phyloP scores from a whole-genome alignment of 1,140 invertebrate species.

The Hetaerina americana region DNA sequence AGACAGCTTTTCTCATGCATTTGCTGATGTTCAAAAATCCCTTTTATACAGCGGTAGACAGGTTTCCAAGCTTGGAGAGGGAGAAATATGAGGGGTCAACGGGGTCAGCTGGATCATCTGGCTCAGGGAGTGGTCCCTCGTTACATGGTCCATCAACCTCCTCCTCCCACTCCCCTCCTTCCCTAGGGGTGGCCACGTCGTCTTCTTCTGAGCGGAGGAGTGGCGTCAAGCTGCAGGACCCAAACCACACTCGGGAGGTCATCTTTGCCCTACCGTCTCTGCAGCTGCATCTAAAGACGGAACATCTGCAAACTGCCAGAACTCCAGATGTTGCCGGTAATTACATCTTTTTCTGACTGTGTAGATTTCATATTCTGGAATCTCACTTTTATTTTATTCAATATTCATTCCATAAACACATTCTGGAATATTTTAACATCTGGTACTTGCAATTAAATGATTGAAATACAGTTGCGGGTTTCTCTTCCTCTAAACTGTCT shows the following conservation, averaged over 20 bases:
- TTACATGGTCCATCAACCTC: no score
- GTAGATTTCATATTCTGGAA: not conserved
- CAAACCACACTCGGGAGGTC: conserved; percentile 82
- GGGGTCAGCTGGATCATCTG: conserved; percentile 22
- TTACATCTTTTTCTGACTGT: conserved; percentile 4
- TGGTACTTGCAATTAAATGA: no score
- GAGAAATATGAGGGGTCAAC: conserved; percentile 38
- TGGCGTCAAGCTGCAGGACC: conserved; percentile 52
- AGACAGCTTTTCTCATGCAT: no score
- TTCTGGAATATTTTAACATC: no score
- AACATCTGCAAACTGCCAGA: conserved; percentile 64
- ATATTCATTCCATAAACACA: conserved; percentile 32
- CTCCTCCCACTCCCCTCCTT: conserved; percentile 14
- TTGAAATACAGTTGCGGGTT: no score
- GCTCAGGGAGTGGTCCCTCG: no score
- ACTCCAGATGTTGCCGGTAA: conserved; percentile 58
- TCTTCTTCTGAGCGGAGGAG: conserved; percentile 21
- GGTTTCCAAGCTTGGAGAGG: conserved; percentile 74
- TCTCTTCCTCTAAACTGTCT: no score
- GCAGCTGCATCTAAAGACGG: conserved; percentile 84
- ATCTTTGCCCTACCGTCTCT: conserved; percentile 89
- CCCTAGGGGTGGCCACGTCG: not conserved
- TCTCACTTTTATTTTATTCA: no score
- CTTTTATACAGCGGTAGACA: conserved; percentile 60
- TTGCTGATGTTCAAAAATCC: no score